Conservation (phyloP, 2,888 invertebrate genomes). For the Ceramica pisi region DNA sequence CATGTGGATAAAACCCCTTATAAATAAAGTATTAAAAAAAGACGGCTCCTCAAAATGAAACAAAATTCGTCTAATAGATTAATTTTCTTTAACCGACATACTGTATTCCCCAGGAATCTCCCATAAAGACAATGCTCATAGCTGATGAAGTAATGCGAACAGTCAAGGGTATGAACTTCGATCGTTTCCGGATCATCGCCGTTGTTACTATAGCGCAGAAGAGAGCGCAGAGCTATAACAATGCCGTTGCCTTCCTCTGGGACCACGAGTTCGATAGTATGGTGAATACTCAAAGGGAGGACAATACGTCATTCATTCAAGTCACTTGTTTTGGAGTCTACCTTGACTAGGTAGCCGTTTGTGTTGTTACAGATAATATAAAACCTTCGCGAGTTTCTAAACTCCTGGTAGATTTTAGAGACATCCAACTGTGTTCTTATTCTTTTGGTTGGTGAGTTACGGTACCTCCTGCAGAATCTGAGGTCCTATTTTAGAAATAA, state of each 20-base stretch:
- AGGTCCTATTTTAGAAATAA: background rate
- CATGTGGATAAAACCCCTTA: too few species aligned
- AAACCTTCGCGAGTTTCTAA: background rate
- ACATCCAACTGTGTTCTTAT: background rate
- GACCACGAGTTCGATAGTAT: slow-evolving; percentile 78
- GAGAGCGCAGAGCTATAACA: slow-evolving; percentile 83
- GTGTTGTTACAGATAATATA: too few species aligned
- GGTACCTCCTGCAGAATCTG: background rate
- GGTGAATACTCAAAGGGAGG: slow-evolving; percentile 74
- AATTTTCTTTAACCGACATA: background rate
- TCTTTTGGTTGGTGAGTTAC: background rate
- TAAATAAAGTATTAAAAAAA: too few species aligned
- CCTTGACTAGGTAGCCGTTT: slow-evolving; percentile 71
- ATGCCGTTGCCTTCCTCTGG: slow-evolving; percentile 84
- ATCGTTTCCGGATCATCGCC: slow-evolving; percentile 80
- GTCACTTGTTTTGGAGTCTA: slow-evolving; percentile 83
- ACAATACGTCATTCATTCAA: slow-evolving; percentile 78
- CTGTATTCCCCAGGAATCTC: slow-evolving; percentile 68
- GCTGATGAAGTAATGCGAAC: slow-evolving; percentile 80
- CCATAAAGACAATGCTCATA: slow-evolving; percentile 74
- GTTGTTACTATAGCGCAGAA: slow-evolving; percentile 83
- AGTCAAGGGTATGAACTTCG: slow-evolving; percentile 76
- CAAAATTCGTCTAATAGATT: too few species aligned
- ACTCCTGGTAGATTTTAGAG: slow-evolving; percentile 5
- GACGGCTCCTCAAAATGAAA: too few species aligned